A percentile compares a stretch with the other conserved stretches of the same genome.
These are phyloP conservation scores for Lasioglossum zephyrum DNA, from an alignment of 2,888 invertebrate species.

Conservation along the genomic window DNA sequence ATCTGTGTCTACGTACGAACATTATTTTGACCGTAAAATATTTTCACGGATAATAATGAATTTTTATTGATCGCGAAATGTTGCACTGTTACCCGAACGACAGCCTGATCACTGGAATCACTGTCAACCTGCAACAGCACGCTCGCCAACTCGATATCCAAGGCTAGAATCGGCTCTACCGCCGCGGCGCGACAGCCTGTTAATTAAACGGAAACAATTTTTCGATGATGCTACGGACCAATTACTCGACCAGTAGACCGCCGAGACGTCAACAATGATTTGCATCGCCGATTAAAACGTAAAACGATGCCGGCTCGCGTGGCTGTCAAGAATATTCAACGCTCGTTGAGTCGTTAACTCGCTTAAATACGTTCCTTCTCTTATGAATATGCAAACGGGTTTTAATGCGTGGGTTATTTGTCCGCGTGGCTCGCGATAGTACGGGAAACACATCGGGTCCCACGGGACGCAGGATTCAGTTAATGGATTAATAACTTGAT, in stretches of 20 bases:
- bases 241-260: not conserved
- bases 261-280: conserved; percentile 27
- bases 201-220: conserved; percentile 9
- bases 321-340: conserved; percentile 59
- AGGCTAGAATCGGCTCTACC: not conserved
- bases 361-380: conserved; percentile 58
- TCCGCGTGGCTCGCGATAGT: conserved; percentile 19
- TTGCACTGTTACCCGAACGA: not conserved
- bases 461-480: not conserved
- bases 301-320: conserved; percentile 26
- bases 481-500: conserved; percentile 18
- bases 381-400: conserved; percentile 63
- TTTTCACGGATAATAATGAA: not conserved
- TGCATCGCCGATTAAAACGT: conserved; percentile 54
- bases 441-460: not conserved
- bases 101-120: not conserved
- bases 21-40: not conserved
- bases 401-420: conserved; percentile 46
- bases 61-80: not conserved
- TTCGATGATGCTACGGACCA: not conserved
- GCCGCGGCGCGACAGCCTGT: not conserved
- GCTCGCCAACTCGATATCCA: not conserved
- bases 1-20: not conserved
- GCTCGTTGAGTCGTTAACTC: conserved; percentile 58
- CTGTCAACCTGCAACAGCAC: not conserved